Evolutionary conservation across 2,888 invertebrate genomes (phyloP), one percentile per base, ranked within the genome.

Genomic region (Pyralis farinalis): DNA sequence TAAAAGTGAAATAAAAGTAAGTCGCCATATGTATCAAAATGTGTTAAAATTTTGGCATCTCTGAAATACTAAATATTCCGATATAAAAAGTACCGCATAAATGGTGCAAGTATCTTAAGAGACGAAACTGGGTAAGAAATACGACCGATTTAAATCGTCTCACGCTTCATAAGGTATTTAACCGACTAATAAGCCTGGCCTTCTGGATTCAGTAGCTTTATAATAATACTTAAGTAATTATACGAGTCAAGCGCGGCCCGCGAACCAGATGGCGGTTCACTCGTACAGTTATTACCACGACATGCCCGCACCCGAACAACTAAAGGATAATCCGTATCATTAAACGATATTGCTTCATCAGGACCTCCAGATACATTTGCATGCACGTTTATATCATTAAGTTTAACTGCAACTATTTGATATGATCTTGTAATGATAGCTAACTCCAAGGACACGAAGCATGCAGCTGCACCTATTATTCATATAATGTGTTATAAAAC

Each of bases 141-240:
- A 32, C 36, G 25, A 38, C 12, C 36, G 45, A 52, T 58, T 57
- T 56, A 61, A 65, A 64, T 56, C 49, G 47, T 76, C 72, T 63
- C 72, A 71, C 68, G 66, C 55, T 63, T 45, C 32, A 7, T 53
- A 48, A 50, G 47, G 55, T 56, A 59, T 63, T 70, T 68, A 64
- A 55, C 55, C 49, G 55, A 49, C 47, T 53, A 63, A 55, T 53
- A 48, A 51, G 55, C 45, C 50, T 55, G 64, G 63, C 68, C 68
- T 71, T 72, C 66, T 69, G 70, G 63, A 71, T 75, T 67, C 83
- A 73, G 83, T 81, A 82, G 82, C 81, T 59, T 74, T 71, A 71
- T 72, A 71, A 75, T 71, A 71, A 70, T 76, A 70, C 68, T 70
- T 65, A 66, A 63, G 64, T 66, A 72, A 72, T 77, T 76, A 70